These are phyloP conservation scores for Pollenia griseotomentosa DNA, from an alignment of 2,888 invertebrate genomes.

Conservation along the genomic window DNA sequence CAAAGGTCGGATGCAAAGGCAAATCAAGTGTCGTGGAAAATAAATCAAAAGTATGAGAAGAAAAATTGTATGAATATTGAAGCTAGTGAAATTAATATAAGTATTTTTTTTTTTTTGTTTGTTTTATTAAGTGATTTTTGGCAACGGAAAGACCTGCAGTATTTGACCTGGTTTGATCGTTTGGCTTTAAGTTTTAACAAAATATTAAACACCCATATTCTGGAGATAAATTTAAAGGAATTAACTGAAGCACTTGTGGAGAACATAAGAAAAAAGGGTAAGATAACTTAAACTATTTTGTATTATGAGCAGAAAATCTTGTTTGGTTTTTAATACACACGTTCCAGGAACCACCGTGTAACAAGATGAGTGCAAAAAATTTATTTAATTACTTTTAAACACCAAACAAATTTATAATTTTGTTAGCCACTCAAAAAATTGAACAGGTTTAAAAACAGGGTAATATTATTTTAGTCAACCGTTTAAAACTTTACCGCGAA, in stretches of 20 bases:
- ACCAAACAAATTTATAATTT: no score
- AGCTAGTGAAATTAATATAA: background rate
- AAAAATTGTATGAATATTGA: background rate
- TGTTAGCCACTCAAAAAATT: no score
- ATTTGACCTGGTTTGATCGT: constrained; percentile 86
- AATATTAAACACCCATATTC: constrained; percentile 87
- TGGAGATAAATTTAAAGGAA: constrained; percentile 87
- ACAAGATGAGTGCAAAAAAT: no score
- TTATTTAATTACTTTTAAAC: no score
- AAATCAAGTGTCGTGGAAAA: background rate
- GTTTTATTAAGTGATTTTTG: constrained; percentile 53
- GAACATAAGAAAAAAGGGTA: constrained; percentile 48
- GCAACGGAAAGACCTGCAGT: constrained; percentile 77
- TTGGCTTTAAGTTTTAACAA: constrained; percentile 86
- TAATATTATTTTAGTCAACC: no score
- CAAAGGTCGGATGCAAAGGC: constrained; percentile 44
- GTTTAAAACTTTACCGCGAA: no score
- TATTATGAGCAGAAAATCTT: no score
- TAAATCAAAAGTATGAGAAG: constrained; percentile 46
- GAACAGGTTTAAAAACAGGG: no score
- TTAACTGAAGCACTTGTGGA: constrained; percentile 77
- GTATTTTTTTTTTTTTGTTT: background rate
- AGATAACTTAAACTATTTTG: background rate
- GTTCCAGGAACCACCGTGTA: no score
- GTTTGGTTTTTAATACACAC: no score